Evolutionary conservation across 2,797 vertebrate genomes (phyloP), one percentile per base, ranked within the genome.

Genomic region (Gambusia yucatana): DNA sequence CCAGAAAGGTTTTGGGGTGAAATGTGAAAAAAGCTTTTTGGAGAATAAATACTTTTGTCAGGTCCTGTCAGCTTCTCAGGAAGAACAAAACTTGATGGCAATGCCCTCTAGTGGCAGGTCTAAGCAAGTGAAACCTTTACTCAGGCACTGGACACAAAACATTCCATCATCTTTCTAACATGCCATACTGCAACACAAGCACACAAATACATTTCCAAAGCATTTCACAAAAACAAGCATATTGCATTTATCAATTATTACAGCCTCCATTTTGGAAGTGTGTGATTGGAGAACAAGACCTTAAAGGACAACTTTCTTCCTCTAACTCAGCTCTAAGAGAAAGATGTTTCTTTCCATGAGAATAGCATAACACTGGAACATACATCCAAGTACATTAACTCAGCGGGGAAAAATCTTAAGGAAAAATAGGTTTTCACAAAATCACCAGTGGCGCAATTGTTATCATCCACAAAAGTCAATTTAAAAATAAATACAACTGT

Each of bases 31-130:
- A n/a, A 28, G 28, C 13, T 16, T n/a, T 28, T n/a, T 46, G 43
- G 1, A 70, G 13, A 14, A 44, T 28, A 14, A 14, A n/a, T 67
- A n/a, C 41, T 70, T 46, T n/a, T 6, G n/a, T 46, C 16, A 28
- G 46, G 9, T 13, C 13, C 4, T 22, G 46, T 41, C 43, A 30
- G 28, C 14, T 10, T 55, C 16, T 14, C 20, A 73, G 47, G 22
- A 46, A 9, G 20, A 73, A 65, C n/a, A 84, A 8, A 67, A 82
- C 90, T 89, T 84, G 90, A 80, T 28, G 69, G 73, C 41, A 82
- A 47, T 83, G 88, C 89, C 48, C 92, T 93, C 93, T 92, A 82
- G 89, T 93, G 93, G 89, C 72, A 75, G 6, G 1, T 85, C 2
- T 4, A 7, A 44, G 67, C 4, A 71, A 78, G 22, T 74, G 20